These are phyloP conservation scores for Gymnogyps californianus DNA, from an alignment of 2,113 vertebrate species.

Conservation along the genomic window DNA sequence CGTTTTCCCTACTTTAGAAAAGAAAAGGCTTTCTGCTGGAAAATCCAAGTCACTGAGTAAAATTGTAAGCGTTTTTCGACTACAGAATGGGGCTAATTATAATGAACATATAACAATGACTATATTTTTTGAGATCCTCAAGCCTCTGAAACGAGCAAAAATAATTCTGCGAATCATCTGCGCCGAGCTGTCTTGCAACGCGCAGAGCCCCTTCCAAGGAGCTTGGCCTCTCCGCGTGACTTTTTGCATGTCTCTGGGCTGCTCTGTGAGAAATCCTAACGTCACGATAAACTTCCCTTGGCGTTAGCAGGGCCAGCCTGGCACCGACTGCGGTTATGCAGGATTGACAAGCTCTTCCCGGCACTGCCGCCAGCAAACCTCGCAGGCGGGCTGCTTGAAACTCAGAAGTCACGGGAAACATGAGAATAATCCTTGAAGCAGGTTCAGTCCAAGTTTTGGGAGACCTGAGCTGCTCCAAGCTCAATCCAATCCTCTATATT, in stretches of 20 bases:
- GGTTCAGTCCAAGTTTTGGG: not conserved
- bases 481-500: accelerated
- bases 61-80: not conserved
- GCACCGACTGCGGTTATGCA: accelerated
- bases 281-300: not conserved
- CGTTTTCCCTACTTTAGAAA: not conserved
- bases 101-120: not conserved
- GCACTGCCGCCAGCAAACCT: not conserved
- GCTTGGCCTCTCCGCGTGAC: not conserved
- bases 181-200: not conserved
- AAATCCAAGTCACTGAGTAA: not conserved
- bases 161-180: not conserved
- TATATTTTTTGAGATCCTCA: not conserved
- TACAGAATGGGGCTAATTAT: not conserved
- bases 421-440: not conserved
- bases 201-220: not conserved
- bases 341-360: not conserved
- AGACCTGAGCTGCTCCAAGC: not conserved
- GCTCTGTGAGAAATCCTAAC: not conserved
- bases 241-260: not conserved
- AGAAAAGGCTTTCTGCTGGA: not conserved
- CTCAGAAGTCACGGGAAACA: not conserved
- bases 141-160: not conserved
- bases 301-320: not conserved
- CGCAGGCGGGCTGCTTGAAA: not conserved